Evolutionary conservation across 2,797 vertebrate genomes (phyloP).

Genomic region (Yasuhikotakia modesta): DNA sequence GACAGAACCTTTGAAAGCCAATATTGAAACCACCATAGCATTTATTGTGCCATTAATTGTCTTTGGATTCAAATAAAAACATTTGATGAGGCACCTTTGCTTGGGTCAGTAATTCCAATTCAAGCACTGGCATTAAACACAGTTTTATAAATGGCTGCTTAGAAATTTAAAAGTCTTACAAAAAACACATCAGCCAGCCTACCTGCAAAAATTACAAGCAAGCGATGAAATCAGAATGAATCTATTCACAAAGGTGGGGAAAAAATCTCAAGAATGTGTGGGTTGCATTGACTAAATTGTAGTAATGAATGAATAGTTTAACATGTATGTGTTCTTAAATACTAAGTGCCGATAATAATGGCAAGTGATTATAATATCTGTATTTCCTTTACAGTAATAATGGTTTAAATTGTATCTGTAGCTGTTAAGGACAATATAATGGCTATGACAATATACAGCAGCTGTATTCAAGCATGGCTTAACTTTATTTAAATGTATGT

Average conservation of each 20-base stretch:
- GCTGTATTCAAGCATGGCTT: background rate
- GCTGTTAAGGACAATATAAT: too few species aligned
- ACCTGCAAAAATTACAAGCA: constrained; percentile 63
- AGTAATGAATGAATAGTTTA: too few species aligned
- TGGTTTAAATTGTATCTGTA: too few species aligned
- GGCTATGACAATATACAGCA: too few species aligned
- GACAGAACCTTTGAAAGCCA: constrained; percentile 62
- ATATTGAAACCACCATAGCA: constrained; percentile 63
- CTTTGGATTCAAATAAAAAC: constrained; percentile 69
- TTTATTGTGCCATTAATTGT: constrained; percentile 70
- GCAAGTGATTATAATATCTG: too few species aligned
- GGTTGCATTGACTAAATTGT: constrained; percentile 76
- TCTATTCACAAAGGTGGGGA: constrained; percentile 66
- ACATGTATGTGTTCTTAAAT: background rate
- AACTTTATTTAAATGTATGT: background rate
- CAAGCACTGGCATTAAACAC: constrained; percentile 50
- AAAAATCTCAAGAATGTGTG: constrained; percentile 78
- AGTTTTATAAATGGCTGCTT: too few species aligned
- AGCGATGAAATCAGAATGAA: constrained; percentile 62
- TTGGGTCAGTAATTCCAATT: constrained; percentile 64
- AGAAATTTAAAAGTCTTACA: too few species aligned
- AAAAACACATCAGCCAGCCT: constrained; percentile 49
- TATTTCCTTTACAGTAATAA: too few species aligned
- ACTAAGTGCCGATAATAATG: background rate
- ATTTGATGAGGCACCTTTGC: constrained; percentile 69